Percentiles rank a stretch among this genome's conserved stretches.
Conservation (phyloP, 2,797 vertebrate genomes). For the Pangasius sanitwongsei region DNA sequence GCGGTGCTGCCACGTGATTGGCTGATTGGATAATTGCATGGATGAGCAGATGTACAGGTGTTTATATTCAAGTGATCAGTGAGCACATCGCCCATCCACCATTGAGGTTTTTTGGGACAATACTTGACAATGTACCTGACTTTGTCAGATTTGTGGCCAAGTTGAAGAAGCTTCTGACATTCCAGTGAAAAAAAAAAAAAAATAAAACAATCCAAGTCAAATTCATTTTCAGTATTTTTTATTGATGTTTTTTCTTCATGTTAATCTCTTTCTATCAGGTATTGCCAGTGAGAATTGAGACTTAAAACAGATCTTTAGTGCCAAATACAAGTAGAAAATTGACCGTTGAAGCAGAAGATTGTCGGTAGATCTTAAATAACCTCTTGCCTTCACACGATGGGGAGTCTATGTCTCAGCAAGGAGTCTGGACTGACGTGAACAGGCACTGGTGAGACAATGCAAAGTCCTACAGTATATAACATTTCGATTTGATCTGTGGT, state of each 20-base stretch:
- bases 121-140: not conserved
- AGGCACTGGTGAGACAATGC: slow-evolving; percentile 45
- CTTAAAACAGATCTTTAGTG: slow-evolving; percentile 48
- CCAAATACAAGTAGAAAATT: slow-evolving; percentile 44
- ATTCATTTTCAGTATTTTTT: slow-evolving; percentile 52
- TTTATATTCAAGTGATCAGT: not conserved
- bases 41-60: not conserved
- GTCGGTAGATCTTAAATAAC: slow-evolving; percentile 33
- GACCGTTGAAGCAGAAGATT: slow-evolving; percentile 38
- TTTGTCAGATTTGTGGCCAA: not conserved
- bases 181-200: slow-evolving; percentile 49
- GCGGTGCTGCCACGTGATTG: not conserved
- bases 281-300: slow-evolving; percentile 54
- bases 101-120: not conserved
- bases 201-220: slow-evolving; percentile 16
- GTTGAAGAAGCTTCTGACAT: slow-evolving; percentile 57
- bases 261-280: slow-evolving; percentile 51
- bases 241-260: slow-evolving; percentile 55
- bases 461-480: slow-evolving; percentile 31
- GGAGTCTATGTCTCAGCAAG: slow-evolving; percentile 36
- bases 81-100: not conserved
- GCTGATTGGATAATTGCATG: not conserved
- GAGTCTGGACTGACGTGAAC: slow-evolving; percentile 36
- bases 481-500: slow-evolving; percentile 38
- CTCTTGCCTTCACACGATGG: slow-evolving; percentile 18